These are phyloP conservation scores for Exocentrus adspersus DNA, from an alignment of 2,888 invertebrate species.

Conservation along the genomic window DNA sequence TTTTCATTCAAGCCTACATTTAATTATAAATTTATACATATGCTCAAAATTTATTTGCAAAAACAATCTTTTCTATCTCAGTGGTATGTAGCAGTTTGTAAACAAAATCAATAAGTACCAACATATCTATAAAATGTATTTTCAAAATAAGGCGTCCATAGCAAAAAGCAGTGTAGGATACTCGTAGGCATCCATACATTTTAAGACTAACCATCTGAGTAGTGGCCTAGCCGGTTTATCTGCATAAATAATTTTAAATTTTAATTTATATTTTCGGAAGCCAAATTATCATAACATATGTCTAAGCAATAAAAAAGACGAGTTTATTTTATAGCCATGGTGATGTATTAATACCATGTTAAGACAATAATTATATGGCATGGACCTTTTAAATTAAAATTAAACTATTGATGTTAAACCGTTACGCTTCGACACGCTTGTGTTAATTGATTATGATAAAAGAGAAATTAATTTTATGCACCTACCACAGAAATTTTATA, in stretches of 20 bases:
- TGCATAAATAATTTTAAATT: conserved; percentile 23
- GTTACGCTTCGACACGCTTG: conserved; percentile 20
- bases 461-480: neutral
- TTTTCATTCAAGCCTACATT: too few species aligned
- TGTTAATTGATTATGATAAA: conserved; percentile 9
- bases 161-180: too few species aligned
- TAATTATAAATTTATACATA: too few species aligned
- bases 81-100: too few species aligned
- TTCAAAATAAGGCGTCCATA: too few species aligned
- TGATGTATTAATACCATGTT: conserved; percentile 26
- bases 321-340: conserved; percentile 24
- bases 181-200: too few species aligned
- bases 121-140: too few species aligned
- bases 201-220: too few species aligned
- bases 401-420: conserved; percentile 20
- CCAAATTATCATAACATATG: conserved; percentile 27
- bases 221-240: neutral
- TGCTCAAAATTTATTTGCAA: too few species aligned
- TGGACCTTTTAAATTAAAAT: conserved; percentile 26
- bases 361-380: conserved; percentile 26
- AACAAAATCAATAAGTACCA: too few species aligned
- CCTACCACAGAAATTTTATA: neutral
- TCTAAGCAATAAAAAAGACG: conserved; percentile 28
- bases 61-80: too few species aligned
- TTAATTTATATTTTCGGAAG: conserved; percentile 29